Conservation (phyloP, 2,797 vertebrate genomes). For the Dipus sagitta region DNA sequence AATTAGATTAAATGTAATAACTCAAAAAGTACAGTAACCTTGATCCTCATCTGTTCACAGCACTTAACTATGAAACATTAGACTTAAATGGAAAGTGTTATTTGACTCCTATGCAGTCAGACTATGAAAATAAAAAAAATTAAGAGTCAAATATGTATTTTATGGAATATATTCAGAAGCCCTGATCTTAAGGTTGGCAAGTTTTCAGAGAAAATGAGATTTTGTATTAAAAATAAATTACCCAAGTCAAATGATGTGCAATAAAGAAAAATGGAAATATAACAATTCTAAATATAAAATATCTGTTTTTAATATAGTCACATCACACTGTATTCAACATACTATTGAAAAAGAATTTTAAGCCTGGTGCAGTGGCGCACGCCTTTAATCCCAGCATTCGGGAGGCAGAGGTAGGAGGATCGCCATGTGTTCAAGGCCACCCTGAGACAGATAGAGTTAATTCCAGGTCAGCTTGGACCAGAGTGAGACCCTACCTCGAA, state of each 20-base stretch:
- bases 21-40: slow-evolving; percentile 46
- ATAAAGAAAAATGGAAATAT: not conserved
- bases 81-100: slow-evolving; percentile 52
- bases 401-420: no score
- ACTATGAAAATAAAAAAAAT: slow-evolving; percentile 61
- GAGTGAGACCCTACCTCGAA: no score
- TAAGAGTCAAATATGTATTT: slow-evolving; percentile 61
- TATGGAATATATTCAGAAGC: slow-evolving; percentile 28
- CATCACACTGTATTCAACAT: not conserved
- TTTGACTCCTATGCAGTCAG: not conserved
- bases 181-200: slow-evolving; percentile 43
- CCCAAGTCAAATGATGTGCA: not conserved
- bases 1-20: slow-evolving; percentile 75
- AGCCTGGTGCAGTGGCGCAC: no score
- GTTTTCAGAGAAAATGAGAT: slow-evolving; percentile 32
- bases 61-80: slow-evolving; percentile 10
- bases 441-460: no score
- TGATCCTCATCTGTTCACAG: slow-evolving; percentile 58
- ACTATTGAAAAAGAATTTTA: slow-evolving; percentile 37
- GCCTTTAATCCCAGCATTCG: no score
- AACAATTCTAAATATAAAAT: slow-evolving; percentile 20
- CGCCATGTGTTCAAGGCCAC: no score
- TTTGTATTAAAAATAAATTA: not conserved
- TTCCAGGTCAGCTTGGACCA: no score
- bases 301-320: slow-evolving; percentile 38